These are phyloP conservation scores for Sabellastarte sp. DNA, from an alignment of 2,888 invertebrate genomes.

Conservation along the genomic window DNA sequence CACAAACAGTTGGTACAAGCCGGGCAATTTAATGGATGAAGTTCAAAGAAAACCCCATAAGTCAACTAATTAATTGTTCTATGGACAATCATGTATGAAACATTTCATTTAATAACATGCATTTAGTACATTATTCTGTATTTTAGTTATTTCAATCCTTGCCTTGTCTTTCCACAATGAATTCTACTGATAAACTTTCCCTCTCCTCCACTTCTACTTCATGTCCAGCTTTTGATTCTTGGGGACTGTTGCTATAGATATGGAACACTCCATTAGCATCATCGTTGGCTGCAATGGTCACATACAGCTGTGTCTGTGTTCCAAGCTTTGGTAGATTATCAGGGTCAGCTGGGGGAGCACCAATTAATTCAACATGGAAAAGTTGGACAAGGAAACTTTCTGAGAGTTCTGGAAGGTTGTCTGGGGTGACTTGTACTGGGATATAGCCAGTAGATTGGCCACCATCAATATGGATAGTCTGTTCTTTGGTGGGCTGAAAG, in stretches of 20 bases:
- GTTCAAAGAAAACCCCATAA: no score
- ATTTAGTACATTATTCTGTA: no score
- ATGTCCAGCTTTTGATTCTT: constrained; percentile 34
- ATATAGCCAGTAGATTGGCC: constrained; percentile 38
- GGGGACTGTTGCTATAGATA: constrained; percentile 44
- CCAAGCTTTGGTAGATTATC: constrained; percentile 44
- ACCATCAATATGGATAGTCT: constrained; percentile 37
- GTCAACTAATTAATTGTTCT: no score
- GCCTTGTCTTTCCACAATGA: constrained; percentile 53
- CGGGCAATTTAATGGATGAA: no score
- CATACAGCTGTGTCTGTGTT: constrained; percentile 26
- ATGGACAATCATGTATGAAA: no score
- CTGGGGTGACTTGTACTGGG: constrained; percentile 42
- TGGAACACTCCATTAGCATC: constrained; percentile 52
- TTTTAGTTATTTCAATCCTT: background rate
- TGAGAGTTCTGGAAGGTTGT: constrained; percentile 48
- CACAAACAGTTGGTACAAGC: no score
- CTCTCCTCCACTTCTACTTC: constrained; percentile 46
- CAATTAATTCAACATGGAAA: constrained; percentile 34
- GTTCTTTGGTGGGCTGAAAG: constrained; percentile 37
- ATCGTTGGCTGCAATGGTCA: constrained; percentile 48
- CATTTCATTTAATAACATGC: no score
- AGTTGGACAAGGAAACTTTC: constrained; percentile 39
- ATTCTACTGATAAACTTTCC: constrained; percentile 45
- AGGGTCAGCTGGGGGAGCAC: constrained; percentile 21